Evolutionary conservation across 2,113 vertebrate species (phyloP), one percentile per base, ranked within the genome.

Genomic region (Choloepus hoffmanni): DNA sequence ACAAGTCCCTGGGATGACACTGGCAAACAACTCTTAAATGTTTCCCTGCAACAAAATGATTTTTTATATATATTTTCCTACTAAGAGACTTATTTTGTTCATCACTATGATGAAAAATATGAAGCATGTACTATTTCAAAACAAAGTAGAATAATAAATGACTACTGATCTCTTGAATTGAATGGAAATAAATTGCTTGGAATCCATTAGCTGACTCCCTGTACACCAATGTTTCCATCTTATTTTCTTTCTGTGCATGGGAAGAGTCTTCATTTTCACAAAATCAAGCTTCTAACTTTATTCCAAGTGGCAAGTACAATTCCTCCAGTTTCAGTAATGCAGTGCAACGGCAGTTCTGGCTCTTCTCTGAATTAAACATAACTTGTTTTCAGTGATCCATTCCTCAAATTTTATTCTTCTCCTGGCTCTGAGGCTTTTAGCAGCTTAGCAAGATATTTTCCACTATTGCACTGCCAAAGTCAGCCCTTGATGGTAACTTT

Each of bases 301-400:
- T 62, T 95, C 72, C 28, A 48, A 72, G 86, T 11, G 78, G 85
- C 94, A 50, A 67, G 91, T 8, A 6, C 0, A 0, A 12, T 28
- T 95, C 94, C 87, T 97, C 95, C 79, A 63, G 95, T 85, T 89
- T 70, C 89, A 72, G 92, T 84, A 91, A 85, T 50, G 60, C 89
- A 82, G 93, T 70, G 81, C 53, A 95, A 92, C 68, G 63, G 92
- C 92, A 89, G 91, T 40, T 93, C 97, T 67, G 28, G 65, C 97
- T 98, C 96, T 48, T 93, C 94, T 96, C 92, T 95, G 94, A 96
- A 97, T 97, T 97, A 97, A 97, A 97, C 94, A 82, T 90, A 33
- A 68, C 77, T 88, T 95, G 83, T 96, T 85, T 93, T 89, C 79
- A 0, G 55, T 0, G 0, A 92, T 94, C 53, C 70, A 7, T 94